Evolutionary conservation across 2,888 invertebrate genomes (phyloP).

Genomic region (Hypselothyrea guttata): DNA sequence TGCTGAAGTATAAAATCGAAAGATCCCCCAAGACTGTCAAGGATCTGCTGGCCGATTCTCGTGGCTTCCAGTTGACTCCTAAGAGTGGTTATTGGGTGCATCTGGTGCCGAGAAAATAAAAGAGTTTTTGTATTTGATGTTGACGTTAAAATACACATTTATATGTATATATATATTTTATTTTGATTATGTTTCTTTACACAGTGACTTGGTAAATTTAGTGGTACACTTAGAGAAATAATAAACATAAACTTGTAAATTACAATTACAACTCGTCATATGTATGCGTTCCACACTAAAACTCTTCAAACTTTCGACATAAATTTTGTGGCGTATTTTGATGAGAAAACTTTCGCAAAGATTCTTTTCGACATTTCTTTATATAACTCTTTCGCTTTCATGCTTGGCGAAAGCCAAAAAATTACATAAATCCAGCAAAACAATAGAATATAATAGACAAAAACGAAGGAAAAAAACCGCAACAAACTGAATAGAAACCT

Average conservation of each 20-base stretch:
- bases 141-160: conserved; percentile 64
- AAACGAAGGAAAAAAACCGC: conserved; percentile 40
- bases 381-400: conserved; percentile 65
- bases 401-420: conserved; percentile 56
- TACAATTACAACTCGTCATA: conserved; percentile 40
- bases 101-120: conserved; percentile 51
- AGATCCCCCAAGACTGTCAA: conserved; percentile 57
- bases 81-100: conserved; percentile 71
- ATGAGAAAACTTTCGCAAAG: conserved; percentile 49
- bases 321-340: conserved; percentile 27
- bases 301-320: conserved; percentile 26
- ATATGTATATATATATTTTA: conserved; percentile 46
- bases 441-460: too few relatives aligned
- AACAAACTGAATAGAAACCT: conserved; percentile 23
- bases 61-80: conserved; percentile 61
- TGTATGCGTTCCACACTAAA: conserved; percentile 25
- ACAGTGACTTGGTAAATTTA: conserved; percentile 51
- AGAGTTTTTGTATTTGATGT: not conserved
- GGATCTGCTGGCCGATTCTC: conserved; percentile 54
- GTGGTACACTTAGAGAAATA: conserved; percentile 44
- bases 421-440: conserved; percentile 55
- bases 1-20: conserved; percentile 65
- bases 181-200: conserved; percentile 74
- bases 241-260: conserved; percentile 36
- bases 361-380: conserved; percentile 54